Conservation (phyloP, 2,797 vertebrate genomes). For the Eutrigla gurnardus region DNA sequence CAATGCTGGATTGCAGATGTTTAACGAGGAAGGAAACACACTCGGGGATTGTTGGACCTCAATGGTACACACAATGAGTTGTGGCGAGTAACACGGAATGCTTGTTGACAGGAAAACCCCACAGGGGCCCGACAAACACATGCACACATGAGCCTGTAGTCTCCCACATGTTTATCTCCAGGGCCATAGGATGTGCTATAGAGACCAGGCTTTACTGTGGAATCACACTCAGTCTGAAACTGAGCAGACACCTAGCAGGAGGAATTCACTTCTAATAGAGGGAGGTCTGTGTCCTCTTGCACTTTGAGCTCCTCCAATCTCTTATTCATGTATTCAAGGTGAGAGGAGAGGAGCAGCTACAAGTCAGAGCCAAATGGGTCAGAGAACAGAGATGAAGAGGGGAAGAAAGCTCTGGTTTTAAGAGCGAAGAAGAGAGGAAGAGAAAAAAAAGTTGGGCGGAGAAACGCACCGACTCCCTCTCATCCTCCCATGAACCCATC, state of each 20-base stretch:
- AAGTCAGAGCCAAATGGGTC: slow-evolving; percentile 40
- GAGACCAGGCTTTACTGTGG: slow-evolving; percentile 25
- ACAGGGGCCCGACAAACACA: not conserved
- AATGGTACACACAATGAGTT: not conserved
- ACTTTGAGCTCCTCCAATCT: slow-evolving; percentile 55
- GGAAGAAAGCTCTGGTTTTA: slow-evolving; percentile 16
- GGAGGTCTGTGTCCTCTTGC: slow-evolving; percentile 45
- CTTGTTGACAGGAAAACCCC: not conserved
- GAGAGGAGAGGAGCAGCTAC: slow-evolving; percentile 42
- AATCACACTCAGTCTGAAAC: slow-evolving; percentile 39
- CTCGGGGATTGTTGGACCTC: not conserved
- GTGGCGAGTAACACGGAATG: not conserved
- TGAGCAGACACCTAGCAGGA: slow-evolving; percentile 35
- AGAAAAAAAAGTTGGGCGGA: slow-evolving; percentile 19
- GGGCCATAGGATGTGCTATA: not conserved
- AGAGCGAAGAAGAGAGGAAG: slow-evolving; percentile 6
- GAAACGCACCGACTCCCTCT: slow-evolving; percentile 49
- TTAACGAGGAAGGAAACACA: not conserved
- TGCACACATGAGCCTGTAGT: not conserved
- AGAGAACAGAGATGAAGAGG: slow-evolving; percentile 30
- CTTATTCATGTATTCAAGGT: slow-evolving; percentile 67
- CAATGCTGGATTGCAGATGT: not conserved
- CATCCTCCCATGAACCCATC: slow-evolving; percentile 56
- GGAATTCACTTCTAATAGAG: slow-evolving; percentile 32
- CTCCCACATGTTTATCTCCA: not conserved